These are phyloP conservation scores for Mythimna albipuncta DNA, from an alignment of 2,888 invertebrate genomes.

Conservation along the genomic window DNA sequence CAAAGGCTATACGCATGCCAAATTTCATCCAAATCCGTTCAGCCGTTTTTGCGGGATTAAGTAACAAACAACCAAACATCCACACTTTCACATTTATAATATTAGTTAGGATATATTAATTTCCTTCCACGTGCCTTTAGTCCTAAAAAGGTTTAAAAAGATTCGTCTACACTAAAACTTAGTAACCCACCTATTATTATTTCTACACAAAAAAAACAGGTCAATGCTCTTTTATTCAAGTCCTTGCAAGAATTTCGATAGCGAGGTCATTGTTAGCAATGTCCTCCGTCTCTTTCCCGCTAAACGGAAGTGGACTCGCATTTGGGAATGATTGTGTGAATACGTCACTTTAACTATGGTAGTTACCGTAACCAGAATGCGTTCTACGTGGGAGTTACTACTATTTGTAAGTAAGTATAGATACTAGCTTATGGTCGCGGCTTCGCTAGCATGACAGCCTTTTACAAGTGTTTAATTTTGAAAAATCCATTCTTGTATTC, in stretches of 20 bases:
- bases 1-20: too few species aligned
- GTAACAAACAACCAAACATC: too few species aligned
- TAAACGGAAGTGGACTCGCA: slow-evolving; percentile 47
- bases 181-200: slow-evolving; percentile 1
- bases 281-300: slow-evolving; percentile 31
- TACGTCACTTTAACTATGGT: slow-evolving; percentile 38
- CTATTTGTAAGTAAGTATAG: too few species aligned
- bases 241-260: slow-evolving; percentile 43
- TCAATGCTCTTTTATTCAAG: slow-evolving; percentile 34
- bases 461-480: too few species aligned
- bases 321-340: slow-evolving; percentile 42
- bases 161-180: neutral
- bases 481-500: too few species aligned
- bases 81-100: too few species aligned
- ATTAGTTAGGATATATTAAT: too few species aligned
- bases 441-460: too few species aligned
- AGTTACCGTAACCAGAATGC: neutral
- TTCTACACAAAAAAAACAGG: slow-evolving; percentile 16
- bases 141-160: neutral
- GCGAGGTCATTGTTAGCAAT: slow-evolving; percentile 39
- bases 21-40: too few species aligned
- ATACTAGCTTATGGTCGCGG: too few species aligned
- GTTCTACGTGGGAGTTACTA: neutral
- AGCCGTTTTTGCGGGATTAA: too few species aligned
- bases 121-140: too few species aligned